Evolutionary conservation across 2,113 vertebrate genomes (phyloP).

Genomic region (Haliaeetus leucogaster): DNA sequence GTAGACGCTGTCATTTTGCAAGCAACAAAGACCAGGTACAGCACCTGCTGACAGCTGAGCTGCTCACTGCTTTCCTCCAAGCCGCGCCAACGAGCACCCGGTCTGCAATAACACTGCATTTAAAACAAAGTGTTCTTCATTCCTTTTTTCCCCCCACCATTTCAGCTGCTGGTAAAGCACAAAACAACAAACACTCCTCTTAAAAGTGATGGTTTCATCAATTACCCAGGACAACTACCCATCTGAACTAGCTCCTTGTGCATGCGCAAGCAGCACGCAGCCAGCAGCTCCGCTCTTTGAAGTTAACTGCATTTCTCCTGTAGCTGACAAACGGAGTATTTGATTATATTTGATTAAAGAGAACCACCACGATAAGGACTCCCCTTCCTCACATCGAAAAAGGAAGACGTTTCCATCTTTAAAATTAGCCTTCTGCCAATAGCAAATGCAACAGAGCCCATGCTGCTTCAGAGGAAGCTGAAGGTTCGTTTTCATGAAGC

Average conservation of each 20-base stretch:
- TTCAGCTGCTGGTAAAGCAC: background rate
- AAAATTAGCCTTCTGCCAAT: background rate
- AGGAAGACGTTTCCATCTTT: background rate
- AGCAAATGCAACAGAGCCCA: background rate
- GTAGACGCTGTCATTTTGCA: background rate
- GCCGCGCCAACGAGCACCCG: rapidly evolving
- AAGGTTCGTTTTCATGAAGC: background rate
- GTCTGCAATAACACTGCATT: background rate
- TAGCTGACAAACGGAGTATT: background rate
- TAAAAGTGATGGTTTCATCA: too few relatives aligned
- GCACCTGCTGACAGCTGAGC: background rate
- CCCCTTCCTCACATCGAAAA: background rate
- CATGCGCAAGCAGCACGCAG: rapidly evolving
- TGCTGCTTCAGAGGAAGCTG: background rate
- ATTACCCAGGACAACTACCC: too few relatives aligned
- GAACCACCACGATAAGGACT: background rate
- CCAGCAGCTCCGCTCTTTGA: background rate
- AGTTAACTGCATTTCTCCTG: background rate
- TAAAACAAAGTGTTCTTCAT: background rate
- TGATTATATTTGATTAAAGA: background rate
- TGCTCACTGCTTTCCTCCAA: rapidly evolving
- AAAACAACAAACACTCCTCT: rapidly evolving
- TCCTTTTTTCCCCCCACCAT: too few relatives aligned
- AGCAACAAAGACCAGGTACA: too few relatives aligned
- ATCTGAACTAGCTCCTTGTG: rapidly evolving